Percentiles rank a stretch among this genome's conserved stretches.
Conservation (phyloP, 2,888 invertebrate genomes). For the Seira musarum region DNA sequence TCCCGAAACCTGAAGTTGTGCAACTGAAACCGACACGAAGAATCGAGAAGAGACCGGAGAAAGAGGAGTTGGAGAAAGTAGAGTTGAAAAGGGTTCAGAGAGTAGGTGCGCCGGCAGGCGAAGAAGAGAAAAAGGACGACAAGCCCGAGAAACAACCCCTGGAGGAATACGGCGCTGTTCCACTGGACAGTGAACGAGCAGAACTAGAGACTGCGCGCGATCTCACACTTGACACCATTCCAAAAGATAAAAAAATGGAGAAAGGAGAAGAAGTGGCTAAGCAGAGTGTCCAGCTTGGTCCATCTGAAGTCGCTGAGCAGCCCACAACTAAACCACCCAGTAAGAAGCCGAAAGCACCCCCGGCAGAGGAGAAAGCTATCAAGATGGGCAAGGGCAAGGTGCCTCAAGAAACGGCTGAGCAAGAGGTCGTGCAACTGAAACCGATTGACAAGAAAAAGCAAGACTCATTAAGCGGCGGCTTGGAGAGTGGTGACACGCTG, state of each 20-base stretch:
- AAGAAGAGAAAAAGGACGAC: background rate
- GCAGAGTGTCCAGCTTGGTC: no score
- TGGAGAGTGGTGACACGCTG: no score
- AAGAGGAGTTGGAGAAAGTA: conserved; percentile 28
- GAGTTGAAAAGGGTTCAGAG: conserved; percentile 29
- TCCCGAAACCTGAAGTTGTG: conserved; percentile 16
- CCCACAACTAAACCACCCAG: no score
- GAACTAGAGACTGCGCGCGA: conserved; percentile 34
- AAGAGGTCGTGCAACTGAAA: conserved; percentile 69
- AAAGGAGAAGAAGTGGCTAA: no score
- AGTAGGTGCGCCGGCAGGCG: background rate
- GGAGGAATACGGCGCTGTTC: conserved; percentile 42
- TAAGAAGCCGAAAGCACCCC: no score
- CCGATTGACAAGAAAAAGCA: no score
- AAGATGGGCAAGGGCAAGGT: conserved; percentile 48
- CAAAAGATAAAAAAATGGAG: no score
- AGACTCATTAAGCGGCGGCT: no score
- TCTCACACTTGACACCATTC: no score
- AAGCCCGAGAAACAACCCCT: background rate
- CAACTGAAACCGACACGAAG: conserved; percentile 26
- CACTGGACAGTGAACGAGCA: conserved; percentile 18
- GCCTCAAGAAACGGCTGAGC: conserved; percentile 26
- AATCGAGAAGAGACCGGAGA: conserved; percentile 18
- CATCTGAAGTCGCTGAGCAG: no score
- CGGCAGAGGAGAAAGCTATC: conserved; percentile 66